These are phyloP conservation scores for Daubentonia madagascariensis DNA, from an alignment of 2,113 vertebrate species.

Conservation along the genomic window DNA sequence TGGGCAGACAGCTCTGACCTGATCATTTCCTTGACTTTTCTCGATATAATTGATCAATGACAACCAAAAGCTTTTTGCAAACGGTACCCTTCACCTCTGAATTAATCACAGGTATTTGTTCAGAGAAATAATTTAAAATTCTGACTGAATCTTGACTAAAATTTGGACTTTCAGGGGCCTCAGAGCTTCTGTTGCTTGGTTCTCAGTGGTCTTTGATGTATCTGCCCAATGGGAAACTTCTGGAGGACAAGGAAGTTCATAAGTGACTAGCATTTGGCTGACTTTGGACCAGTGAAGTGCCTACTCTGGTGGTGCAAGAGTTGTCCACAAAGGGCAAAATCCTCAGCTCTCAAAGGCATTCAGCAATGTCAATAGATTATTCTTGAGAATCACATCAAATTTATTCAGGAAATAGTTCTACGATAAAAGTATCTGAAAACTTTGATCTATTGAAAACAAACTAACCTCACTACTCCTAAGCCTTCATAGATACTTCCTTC, in stretches of 20 bases:
- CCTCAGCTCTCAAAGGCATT: not conserved
- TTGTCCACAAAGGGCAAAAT: not conserved
- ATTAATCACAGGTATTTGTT: slow-evolving; percentile 9
- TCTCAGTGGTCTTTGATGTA: not conserved
- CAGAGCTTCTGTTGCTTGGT: not conserved
- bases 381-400: not conserved
- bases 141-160: not conserved
- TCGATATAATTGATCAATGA: not conserved
- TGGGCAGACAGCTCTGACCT: not conserved
- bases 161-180: not conserved
- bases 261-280: not conserved
- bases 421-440: not conserved
- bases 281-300: not conserved
- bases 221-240: not conserved
- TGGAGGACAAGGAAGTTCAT: not conserved
- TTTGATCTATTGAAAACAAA: not conserved
- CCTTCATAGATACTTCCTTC: not conserved
- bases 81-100: not conserved
- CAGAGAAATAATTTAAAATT: not conserved
- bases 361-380: not conserved
- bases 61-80: not conserved
- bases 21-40: slow-evolving; percentile 14
- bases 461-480: not conserved
- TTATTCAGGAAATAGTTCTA: not conserved
- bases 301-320: not conserved